These are phyloP conservation scores for Rhizoglyphus robini DNA, from an alignment of 1,140 invertebrate genomes.

Conservation along the genomic window DNA sequence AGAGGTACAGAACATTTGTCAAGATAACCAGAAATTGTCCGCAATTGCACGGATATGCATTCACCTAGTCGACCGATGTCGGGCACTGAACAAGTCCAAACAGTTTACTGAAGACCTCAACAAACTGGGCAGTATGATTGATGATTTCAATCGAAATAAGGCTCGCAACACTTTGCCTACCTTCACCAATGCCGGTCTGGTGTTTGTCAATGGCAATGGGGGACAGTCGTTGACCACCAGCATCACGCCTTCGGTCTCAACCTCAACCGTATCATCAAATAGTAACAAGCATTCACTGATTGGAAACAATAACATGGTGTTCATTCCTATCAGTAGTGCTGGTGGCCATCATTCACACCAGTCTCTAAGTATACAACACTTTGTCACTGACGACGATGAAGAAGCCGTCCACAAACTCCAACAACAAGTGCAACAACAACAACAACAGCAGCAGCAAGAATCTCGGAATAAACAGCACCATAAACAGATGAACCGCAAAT, in stretches of 20 bases:
- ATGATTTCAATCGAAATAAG: neutral
- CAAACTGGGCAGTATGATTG: neutral
- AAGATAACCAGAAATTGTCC: conserved; percentile 8
- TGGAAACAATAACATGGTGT: neutral
- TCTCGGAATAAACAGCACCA: neutral
- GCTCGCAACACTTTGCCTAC: neutral
- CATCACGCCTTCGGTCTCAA: neutral
- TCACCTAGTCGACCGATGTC: conserved; percentile 13
- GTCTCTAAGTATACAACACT: neutral
- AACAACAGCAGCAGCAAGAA: neutral
- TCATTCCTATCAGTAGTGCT: neutral
- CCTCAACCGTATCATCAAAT: neutral
- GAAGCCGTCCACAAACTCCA: neutral
- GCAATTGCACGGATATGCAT: neutral
- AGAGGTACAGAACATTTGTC: too few species aligned
- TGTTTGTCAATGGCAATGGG: neutral
- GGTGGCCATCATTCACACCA: neutral
- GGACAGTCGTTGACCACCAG: neutral
- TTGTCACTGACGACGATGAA: neutral
- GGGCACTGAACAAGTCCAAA: conserved; percentile 1
- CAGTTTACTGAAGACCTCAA: conserved; percentile 2
- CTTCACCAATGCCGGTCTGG: neutral
- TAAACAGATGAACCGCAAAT: neutral
- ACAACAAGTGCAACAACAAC: neutral
- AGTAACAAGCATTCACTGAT: neutral